phyloP scores from a whole-genome alignment of 2,888 invertebrate genomes.

The Lasioglossum pauxillum region DNA sequence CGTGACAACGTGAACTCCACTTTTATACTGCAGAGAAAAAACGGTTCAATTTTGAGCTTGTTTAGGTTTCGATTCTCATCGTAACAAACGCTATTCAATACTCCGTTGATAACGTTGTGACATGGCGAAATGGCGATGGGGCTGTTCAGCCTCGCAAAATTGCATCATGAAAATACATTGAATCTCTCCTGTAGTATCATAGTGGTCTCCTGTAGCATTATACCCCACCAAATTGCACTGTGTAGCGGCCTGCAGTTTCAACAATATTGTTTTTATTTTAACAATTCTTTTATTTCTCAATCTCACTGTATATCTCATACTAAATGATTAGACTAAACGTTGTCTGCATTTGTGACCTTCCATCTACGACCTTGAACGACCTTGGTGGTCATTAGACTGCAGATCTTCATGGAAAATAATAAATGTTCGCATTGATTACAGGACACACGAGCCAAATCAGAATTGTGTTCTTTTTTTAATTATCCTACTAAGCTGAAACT shows the following conservation, averaged over 20 bases:
- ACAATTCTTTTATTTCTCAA: neutral
- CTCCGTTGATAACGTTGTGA: neutral
- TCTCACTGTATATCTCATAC: too few relatives aligned
- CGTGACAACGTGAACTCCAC: neutral
- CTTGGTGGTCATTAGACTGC: too few relatives aligned
- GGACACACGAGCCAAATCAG: too few relatives aligned
- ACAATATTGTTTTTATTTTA: neutral
- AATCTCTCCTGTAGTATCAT: neutral
- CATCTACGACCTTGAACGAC: too few relatives aligned
- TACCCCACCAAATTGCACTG: neutral
- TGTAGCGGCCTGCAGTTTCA: neutral
- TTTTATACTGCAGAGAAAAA: neutral
- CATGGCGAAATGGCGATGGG: neutral
- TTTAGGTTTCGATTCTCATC: neutral
- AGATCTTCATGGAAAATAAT: too few relatives aligned
- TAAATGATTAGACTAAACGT: neutral
- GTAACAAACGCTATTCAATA: slow-evolving; percentile 2
- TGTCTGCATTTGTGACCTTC: neutral
- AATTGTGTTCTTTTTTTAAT: too few relatives aligned
- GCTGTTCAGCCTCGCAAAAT: neutral
- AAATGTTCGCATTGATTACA: too few relatives aligned
- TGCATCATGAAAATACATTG: neutral
- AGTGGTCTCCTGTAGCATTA: neutral
- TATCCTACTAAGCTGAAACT: too few relatives aligned
- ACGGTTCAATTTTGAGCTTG: neutral